These are phyloP conservation scores for Macrosiphum euphorbiae DNA, from an alignment of 2,888 invertebrate species.

Conservation along the genomic window DNA sequence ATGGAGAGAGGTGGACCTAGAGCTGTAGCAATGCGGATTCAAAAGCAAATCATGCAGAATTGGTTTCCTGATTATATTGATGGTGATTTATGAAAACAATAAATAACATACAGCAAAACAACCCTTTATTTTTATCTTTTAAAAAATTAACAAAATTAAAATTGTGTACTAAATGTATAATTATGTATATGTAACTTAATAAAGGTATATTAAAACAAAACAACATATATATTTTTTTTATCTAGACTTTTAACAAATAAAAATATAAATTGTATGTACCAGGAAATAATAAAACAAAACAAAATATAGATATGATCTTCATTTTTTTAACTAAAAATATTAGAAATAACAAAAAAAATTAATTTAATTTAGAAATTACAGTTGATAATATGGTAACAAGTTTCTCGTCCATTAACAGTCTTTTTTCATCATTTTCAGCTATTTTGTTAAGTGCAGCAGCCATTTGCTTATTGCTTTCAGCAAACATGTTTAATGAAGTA, in stretches of 20 bases:
- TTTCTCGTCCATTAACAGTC: not conserved
- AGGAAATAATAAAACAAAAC: not conserved
- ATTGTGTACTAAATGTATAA: not conserved
- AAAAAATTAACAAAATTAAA: constrained; percentile 15
- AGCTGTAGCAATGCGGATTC: constrained; percentile 1
- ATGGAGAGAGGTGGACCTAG: not conserved
- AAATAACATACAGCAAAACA: not conserved
- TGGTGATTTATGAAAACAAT: not conserved
- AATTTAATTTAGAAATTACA: not conserved
- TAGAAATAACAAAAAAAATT: not conserved
- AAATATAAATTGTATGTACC: not conserved
- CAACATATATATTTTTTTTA: constrained; percentile 4
- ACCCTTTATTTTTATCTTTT: not conserved
- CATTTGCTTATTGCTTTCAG: not conserved
- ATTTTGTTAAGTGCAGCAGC: not conserved
- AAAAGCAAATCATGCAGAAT: not conserved
- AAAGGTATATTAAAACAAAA: constrained; percentile 14
- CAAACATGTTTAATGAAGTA: not conserved
- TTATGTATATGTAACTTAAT: not conserved
- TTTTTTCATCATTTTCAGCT: not conserved
- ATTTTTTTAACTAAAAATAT: not conserved
- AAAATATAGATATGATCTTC: not conserved
- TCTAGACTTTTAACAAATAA: not conserved
- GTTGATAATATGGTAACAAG: not conserved
- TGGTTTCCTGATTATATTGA: constrained; percentile 3